phyloP scores from a whole-genome alignment of 2,797 vertebrate species.

The Eulemur albifrons region DNA sequence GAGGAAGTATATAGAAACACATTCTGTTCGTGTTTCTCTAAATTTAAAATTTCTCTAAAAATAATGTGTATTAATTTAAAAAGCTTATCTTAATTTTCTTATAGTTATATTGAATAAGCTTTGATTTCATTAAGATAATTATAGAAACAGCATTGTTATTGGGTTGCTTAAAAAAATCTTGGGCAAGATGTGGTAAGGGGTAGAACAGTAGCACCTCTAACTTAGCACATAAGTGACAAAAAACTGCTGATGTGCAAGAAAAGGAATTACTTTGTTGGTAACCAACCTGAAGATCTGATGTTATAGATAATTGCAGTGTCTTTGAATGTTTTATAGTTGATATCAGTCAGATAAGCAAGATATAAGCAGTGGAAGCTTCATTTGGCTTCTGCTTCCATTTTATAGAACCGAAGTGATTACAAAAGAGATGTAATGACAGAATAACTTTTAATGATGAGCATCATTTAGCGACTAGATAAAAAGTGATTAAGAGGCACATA shows the following conservation, averaged over 20 bases:
- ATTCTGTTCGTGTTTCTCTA: background rate
- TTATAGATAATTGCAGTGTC: background rate
- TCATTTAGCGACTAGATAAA: slow-evolving; percentile 4
- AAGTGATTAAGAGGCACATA: background rate
- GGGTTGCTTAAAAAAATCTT: background rate
- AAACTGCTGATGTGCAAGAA: background rate
- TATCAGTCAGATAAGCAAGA: background rate
- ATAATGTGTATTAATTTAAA: background rate
- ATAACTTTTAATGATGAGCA: slow-evolving; percentile 21
- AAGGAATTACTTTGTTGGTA: background rate
- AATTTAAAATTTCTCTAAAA: background rate
- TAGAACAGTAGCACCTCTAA: background rate
- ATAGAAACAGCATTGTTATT: background rate
- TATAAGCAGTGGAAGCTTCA: background rate
- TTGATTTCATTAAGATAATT: slow-evolving; percentile 11
- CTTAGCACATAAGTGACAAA: background rate
- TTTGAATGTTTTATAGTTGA: background rate
- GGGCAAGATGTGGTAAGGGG: background rate
- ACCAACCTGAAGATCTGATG: background rate
- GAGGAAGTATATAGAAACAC: background rate
- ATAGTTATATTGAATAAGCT: background rate
- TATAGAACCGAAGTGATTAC: slow-evolving; percentile 3
- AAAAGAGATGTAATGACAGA: background rate
- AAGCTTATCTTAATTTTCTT: background rate
- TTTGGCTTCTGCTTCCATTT: slow-evolving; percentile 44